Conservation (phyloP, 2,113 vertebrate species). For the Felis catus region F.catus_Fca126_mat1.0 CM031428.1:43536001-43536500, state of each 20-base stretch:
- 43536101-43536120: no score
- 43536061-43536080: no score
- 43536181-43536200: background rate
- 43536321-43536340: background rate
- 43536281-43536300: background rate
- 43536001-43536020: no score
- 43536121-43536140: background rate
- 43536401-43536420: background rate
- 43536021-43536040: no score
- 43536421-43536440: background rate
- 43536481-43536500: background rate
- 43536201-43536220: background rate
- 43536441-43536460: background rate
- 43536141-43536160: background rate
- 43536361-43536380: background rate
- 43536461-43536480: background rate
- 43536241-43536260: background rate
- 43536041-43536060: no score
- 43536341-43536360: background rate
- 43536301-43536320: background rate
- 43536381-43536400: background rate
- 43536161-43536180: background rate
- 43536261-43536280: background rate
- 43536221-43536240: background rate
- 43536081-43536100: no score